Base-by-base conservation (phyloP, 1,140 invertebrate genomes). In the Drosophila neocordata region DNA sequence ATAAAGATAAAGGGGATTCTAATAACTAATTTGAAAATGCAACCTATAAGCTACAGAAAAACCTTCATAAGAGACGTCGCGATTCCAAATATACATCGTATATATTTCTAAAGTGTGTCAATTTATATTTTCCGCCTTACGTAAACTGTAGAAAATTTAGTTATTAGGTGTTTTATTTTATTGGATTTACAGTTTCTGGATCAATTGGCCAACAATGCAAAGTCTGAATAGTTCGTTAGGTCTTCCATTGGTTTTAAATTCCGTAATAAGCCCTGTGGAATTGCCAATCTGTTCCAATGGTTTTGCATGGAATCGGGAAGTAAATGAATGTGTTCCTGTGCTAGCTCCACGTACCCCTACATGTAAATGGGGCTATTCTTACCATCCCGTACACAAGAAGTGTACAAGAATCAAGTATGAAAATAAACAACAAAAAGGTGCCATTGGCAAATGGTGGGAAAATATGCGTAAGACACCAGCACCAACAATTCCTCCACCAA, bases 401-500 rank as follows among this genome's bases (percentile, higher is more conserved):
- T 62, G 59, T 41, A 48, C 24, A 4, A 41, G 59, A 3, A 12
- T 62, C 13, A 48, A 51, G 8, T 62, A 62, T 24, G 1, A 35
- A 1, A 18, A 18, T 6, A 18, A 62, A 24, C 59, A 62, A 9
- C 11, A 62, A 11, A 2, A 2, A 9, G 59, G 24, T 18, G 1
- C 6, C 4, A 11, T 73, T 11, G 13, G 27, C 5, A 56, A 44
- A n/a, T 60, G 48, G 44, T 73, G 37, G 44, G 61, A 73, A 8
- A 35, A 31, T 24, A 24, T 4, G 9, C 15, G 7, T 4, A 8
- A 11, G 11, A 9, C 41, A 3, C 8, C 2, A 1, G 0, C 0
- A n/a, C 0, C 15, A 9, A 8, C 57, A 31, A 69, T 6, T 24
- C 22, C 22, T 1, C 0, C 22, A 24, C 22, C 22, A 24, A 24